Evolutionary conservation across 1,140 invertebrate species (phyloP).

Genomic region (Papilio polytes): DNA sequence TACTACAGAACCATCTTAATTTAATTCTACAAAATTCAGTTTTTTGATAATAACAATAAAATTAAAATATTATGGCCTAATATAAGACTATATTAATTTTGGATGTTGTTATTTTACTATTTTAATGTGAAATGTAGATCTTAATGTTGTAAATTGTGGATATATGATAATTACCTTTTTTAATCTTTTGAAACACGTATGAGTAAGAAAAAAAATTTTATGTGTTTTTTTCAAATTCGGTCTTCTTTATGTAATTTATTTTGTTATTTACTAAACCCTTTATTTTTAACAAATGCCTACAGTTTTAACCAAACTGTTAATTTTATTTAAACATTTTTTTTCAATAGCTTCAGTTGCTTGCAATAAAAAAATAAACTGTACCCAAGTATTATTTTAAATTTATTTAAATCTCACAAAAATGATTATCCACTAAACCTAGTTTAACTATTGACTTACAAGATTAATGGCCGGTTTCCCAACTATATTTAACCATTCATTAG

Average conservation of each 20-base stretch:
- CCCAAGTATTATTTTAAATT: too few species aligned
- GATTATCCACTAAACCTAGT: not conserved
- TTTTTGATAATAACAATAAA: constrained; percentile 33
- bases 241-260: not conserved
- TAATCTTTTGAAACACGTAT: constrained; percentile 1
- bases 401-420: too few species aligned
- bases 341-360: too few species aligned
- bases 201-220: not conserved
- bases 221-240: not conserved
- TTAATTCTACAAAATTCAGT: not conserved
- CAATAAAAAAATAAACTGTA: too few species aligned
- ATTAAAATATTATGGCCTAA: constrained; percentile 20
- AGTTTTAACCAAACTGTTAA: not conserved
- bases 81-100: constrained; percentile 25
- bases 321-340: too few species aligned
- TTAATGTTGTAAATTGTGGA: not conserved
- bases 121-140: constrained; percentile 12
- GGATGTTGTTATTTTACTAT: constrained; percentile 14
- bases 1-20: not conserved
- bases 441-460: too few species aligned
- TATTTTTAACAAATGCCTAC: not conserved
- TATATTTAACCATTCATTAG: too few species aligned
- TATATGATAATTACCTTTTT: constrained; percentile 37
- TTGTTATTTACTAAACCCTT: too few species aligned
- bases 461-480: too few species aligned